Evolutionary conservation across 2,888 invertebrate genomes (phyloP).

Genomic region (Ophraella communa): DNA sequence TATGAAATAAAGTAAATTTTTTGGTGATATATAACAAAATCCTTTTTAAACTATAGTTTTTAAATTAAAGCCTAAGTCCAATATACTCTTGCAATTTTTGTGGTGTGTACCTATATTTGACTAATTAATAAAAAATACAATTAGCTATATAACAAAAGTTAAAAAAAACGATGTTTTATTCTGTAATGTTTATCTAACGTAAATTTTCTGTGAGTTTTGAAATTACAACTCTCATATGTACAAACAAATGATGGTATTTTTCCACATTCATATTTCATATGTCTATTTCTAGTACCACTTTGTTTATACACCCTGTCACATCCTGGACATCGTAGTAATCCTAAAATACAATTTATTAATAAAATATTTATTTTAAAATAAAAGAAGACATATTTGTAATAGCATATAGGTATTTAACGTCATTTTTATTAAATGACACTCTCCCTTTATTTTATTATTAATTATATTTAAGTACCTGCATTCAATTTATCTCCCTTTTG

Average conservation of each 20-base stretch:
- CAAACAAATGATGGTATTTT: constrained; percentile 35
- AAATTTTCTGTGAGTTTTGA: constrained; percentile 16
- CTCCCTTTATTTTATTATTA: too few species aligned
- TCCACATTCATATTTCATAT: constrained; percentile 46
- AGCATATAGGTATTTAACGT: neutral
- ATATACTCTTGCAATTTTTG: too few species aligned
- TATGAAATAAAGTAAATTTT: too few species aligned
- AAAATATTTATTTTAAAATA: neutral
- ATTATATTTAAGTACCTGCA: too few species aligned
- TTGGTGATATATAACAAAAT: too few species aligned
- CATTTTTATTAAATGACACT: neutral
- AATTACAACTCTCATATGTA: constrained; percentile 4
- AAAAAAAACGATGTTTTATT: constrained; percentile 5
- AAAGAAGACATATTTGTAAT: neutral
- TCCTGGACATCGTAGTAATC: constrained; percentile 20
- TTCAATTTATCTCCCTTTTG: neutral
- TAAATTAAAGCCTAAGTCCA: too few species aligned
- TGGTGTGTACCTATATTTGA: too few species aligned
- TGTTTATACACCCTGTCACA: constrained; percentile 38
- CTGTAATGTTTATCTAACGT: constrained; percentile 13
- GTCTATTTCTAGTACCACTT: constrained; percentile 37
- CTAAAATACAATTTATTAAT: constrained; percentile 5
- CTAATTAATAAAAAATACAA: too few species aligned
- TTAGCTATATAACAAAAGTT: too few species aligned
- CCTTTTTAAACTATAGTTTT: too few species aligned